Evolutionary conservation across 2,888 invertebrate species (phyloP).

Genomic region (Leptothorax acervorum): DNA sequence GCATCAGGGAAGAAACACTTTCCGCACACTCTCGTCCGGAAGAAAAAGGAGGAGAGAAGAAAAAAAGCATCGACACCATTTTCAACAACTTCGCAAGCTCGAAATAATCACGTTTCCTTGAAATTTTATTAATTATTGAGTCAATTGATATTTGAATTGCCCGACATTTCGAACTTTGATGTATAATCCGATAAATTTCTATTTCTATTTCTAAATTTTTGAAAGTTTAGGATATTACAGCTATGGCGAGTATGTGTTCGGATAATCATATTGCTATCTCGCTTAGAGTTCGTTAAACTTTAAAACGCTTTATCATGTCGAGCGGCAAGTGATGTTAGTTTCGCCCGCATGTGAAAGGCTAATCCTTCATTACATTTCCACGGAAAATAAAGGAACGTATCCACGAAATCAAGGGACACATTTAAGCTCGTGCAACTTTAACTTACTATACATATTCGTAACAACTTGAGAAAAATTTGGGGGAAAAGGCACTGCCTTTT

Average conservation of each 20-base stretch:
- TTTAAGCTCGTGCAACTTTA: background rate
- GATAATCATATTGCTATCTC: constrained; percentile 17
- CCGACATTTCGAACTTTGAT: background rate
- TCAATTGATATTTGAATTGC: background rate
- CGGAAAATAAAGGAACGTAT: background rate
- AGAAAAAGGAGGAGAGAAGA: background rate
- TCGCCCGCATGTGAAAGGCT: background rate
- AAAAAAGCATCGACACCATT: background rate
- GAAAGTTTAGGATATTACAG: background rate
- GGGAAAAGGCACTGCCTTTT: background rate
- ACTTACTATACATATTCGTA: background rate
- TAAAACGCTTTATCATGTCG: constrained; percentile 27
- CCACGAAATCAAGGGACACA: background rate
- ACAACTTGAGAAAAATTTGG: background rate
- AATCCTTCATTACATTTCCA: background rate
- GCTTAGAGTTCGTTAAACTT: constrained; percentile 30
- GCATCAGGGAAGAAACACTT: constrained; percentile 49
- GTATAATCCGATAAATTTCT: background rate
- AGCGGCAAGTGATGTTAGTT: constrained; percentile 19
- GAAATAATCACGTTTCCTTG: background rate
- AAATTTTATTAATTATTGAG: background rate
- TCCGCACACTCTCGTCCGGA: background rate
- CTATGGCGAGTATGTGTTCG: background rate
- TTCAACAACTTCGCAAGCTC: background rate
- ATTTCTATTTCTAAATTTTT: background rate